Percentiles rank a stretch among this genome's conserved stretches.
Conservation (phyloP, 2,797 vertebrate genomes). For the Danio jaintianensis region DNA sequence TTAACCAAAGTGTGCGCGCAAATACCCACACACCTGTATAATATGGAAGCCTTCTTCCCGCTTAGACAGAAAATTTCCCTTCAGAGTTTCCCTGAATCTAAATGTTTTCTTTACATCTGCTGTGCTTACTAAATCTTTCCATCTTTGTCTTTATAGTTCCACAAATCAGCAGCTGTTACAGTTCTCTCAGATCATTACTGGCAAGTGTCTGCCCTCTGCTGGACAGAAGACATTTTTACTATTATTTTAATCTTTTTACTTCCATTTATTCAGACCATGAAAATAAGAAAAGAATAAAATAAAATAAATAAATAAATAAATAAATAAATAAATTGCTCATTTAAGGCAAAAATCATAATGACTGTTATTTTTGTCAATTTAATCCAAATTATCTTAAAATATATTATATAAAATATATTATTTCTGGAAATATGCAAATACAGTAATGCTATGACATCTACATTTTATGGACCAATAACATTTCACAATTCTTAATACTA, state of each 20-base stretch:
- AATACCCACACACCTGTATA: neutral
- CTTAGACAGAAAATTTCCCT: neutral
- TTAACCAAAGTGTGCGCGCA: neutral
- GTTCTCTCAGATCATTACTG: neutral
- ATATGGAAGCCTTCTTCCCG: neutral
- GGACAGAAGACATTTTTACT: slow-evolving; percentile 3
- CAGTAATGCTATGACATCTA: too few relatives aligned
- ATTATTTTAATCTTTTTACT: neutral
- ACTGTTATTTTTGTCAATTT: too few relatives aligned
- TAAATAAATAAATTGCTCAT: too few relatives aligned
- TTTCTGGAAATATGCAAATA: too few relatives aligned
- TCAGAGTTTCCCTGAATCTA: neutral
- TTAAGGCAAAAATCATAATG: too few relatives aligned
- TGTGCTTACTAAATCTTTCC: neutral
- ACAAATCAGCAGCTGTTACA: slow-evolving; percentile 2
- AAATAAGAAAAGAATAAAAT: too few relatives aligned
- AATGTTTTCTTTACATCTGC: neutral
- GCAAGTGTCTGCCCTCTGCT: slow-evolving; percentile 27
- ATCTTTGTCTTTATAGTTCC: neutral
- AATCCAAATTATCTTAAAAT: too few relatives aligned
- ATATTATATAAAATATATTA: too few relatives aligned
- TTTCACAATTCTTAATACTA: too few relatives aligned
- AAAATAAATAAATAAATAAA: too few relatives aligned
- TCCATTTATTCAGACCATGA: neutral
- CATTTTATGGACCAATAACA: too few relatives aligned